These are phyloP conservation scores for Mystacides longicornis DNA, from an alignment of 2,888 invertebrate species.

Conservation along the genomic window DNA sequence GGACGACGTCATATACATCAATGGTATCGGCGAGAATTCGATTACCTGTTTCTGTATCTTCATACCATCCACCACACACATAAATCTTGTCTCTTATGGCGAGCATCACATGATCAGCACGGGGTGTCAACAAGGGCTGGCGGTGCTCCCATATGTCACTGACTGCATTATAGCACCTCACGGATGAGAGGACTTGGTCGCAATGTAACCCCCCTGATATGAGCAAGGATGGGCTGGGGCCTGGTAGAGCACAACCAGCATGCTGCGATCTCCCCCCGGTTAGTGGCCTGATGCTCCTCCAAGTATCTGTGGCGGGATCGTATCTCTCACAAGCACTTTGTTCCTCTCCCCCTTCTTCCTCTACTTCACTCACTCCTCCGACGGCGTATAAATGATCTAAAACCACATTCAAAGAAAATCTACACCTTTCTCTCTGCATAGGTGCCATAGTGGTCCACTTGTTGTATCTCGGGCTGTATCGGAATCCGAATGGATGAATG, in stretches of 20 bases:
- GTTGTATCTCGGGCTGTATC: conserved; percentile 53
- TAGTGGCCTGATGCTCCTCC: conserved; percentile 51
- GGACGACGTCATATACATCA: conserved; percentile 54
- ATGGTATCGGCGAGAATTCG: conserved; percentile 54
- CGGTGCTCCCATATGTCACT: conserved; percentile 48
- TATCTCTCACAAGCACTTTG: conserved; percentile 52
- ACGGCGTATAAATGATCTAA: conserved; percentile 50
- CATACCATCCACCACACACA: conserved; percentile 61
- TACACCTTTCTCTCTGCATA: conserved; percentile 57
- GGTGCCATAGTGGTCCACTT: conserved; percentile 63
- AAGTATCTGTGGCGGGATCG: conserved; percentile 48
- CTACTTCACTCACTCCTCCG: conserved; percentile 54
- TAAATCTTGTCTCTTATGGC: conserved; percentile 50
- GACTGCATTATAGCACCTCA: conserved; percentile 47
- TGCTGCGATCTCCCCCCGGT: conserved; percentile 54
- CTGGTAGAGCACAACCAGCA: conserved; percentile 44
- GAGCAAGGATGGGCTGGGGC: conserved; percentile 34
- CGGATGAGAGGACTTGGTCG: conserved; percentile 42
- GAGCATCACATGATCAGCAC: conserved; percentile 60
- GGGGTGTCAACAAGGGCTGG: conserved; percentile 49
- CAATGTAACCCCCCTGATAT: conserved; percentile 51
- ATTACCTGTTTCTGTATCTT: conserved; percentile 43
- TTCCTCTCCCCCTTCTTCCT: conserved; percentile 36
- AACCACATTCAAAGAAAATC: conserved; percentile 56
- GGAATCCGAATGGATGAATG: conserved; percentile 65